Evolutionary conservation across 2,797 vertebrate genomes (phyloP).

Genomic region (Phaenicophaeus curvirostris): DNA sequence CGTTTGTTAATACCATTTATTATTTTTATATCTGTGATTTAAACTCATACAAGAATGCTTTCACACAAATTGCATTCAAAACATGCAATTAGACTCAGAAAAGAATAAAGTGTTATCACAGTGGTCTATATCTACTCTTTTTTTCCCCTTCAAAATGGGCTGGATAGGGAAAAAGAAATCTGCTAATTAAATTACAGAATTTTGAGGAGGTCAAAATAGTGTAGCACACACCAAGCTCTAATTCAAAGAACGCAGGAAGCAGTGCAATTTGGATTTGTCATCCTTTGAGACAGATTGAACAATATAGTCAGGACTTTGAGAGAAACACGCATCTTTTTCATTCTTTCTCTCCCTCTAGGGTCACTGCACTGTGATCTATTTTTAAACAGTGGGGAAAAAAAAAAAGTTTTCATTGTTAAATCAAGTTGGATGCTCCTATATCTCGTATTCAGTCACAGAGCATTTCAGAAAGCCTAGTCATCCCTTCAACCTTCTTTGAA

Average conservation of each 20-base stretch:
- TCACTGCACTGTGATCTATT: conserved; percentile 53
- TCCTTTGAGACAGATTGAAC: conserved; percentile 50
- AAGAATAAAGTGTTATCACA: neutral
- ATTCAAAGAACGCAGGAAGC: conserved; percentile 48
- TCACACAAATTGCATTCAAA: neutral
- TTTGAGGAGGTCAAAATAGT: conserved; percentile 22
- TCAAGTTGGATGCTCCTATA: conserved; percentile 43
- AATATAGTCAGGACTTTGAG: conserved; percentile 33
- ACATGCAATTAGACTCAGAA: neutral
- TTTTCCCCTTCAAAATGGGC: neutral
- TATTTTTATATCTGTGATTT: neutral
- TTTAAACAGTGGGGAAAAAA: conserved; percentile 40
- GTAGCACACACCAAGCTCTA: conserved; percentile 26
- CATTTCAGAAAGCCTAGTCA: conserved; percentile 51
- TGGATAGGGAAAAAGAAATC: conserved; percentile 17
- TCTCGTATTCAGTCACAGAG: conserved; percentile 36
- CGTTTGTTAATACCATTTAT: neutral
- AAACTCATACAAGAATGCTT: neutral
- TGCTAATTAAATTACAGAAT: conserved; percentile 34
- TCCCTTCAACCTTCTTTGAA: conserved; percentile 47
- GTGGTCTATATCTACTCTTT: neutral
- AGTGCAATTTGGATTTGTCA: conserved; percentile 17
- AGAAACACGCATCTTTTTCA: neutral
- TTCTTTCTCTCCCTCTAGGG: conserved; percentile 42
- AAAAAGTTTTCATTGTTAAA: conserved; percentile 69